Evolutionary conservation across 2,797 vertebrate species (phyloP), one percentile per base, ranked within the genome.

Genomic region (Sphaeramia orbicularis): DNA sequence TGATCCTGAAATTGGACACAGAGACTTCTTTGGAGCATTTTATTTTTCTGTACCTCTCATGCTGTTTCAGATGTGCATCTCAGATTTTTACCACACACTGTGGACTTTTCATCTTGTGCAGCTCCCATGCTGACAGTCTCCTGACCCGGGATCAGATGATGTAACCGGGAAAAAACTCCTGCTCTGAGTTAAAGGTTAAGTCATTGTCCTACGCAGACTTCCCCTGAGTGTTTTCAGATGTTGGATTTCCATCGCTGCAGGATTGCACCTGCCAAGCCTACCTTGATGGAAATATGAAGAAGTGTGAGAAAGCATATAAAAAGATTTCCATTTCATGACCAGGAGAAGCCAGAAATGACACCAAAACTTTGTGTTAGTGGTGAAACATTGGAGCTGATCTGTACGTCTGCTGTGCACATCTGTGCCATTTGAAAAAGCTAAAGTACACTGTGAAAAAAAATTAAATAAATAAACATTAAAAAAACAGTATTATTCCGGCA

Each of bases 151-250:
- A 51, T 64, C 27, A 48, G 13, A 36, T 74, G 50, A 74, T 21
- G 38, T 38, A 61, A 56, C n/a, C 7, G 32, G 37, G 44, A 61
- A 73, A 66, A 57, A 66, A n/a, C 27, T 40, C 41, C 35, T 36
- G 19, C 51, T 27, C 13, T 27, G 47, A 63, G 36, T 11, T n/a
- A n/a, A 54, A 62, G 14, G 21, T 50, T 32, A 32, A 18, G 27
- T 0, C 35, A 9, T 50, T 47, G 51, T 30, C 52, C 38, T 19
- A 24, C 6, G 41, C 37, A 42, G 15, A 55, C 27, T 14, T 30
- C 15, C 9, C 21, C 30, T 38, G 43, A 56, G 44, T 56, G 44
- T 16, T 65, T 65, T 53, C 41, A 60, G 43, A 45, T 68, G 65
- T 37, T 43, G 37, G 19, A 6, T 50, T 49, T 27, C 35, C 11